Conservation (phyloP, 2,113 vertebrate species). For the Vulpes ferrilata region DNA sequence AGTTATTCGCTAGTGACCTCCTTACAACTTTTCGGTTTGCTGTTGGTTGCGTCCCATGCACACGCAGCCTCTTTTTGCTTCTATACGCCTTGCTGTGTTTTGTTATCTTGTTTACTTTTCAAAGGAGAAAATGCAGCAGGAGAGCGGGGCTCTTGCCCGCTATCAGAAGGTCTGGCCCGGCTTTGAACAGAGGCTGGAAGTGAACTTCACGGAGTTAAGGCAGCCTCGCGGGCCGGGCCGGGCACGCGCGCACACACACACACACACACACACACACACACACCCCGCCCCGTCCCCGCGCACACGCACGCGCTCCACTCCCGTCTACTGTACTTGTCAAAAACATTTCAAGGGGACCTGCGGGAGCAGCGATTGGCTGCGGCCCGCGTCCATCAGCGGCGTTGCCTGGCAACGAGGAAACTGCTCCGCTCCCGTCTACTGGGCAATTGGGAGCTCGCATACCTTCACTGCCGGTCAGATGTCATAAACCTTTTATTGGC, state of each 20-base stretch:
- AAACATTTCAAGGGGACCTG: slow-evolving; percentile 83
- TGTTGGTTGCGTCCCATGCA: neutral
- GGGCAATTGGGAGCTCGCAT: slow-evolving; percentile 84
- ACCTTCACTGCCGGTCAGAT: slow-evolving; percentile 87
- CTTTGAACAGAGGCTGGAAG: slow-evolving; percentile 51
- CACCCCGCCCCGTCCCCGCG: neutral
- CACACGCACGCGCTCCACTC: slow-evolving; percentile 73
- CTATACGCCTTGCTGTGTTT: slow-evolving; percentile 53
- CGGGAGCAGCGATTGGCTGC: slow-evolving; percentile 80
- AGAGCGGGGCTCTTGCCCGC: slow-evolving; percentile 22
- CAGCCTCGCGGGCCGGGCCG: too few species aligned
- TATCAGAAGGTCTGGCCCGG: neutral
- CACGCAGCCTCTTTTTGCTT: neutral
- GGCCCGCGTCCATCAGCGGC: slow-evolving; percentile 80
- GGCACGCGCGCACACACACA: too few species aligned
- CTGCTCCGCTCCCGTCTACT: slow-evolving; percentile 76
- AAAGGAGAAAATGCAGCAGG: slow-evolving; percentile 51
- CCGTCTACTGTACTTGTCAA: slow-evolving; percentile 84
- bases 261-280: too few species aligned
- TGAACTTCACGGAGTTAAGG: slow-evolving; percentile 71
- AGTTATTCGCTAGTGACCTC: slow-evolving; percentile 52
- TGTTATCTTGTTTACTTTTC: neutral
- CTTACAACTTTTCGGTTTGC: slow-evolving; percentile 61
- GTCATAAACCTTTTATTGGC: slow-evolving; percentile 85
- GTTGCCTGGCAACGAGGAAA: slow-evolving; percentile 87